Evolutionary conservation across 2,113 vertebrate genomes (phyloP).

Genomic region (Ifrita kowaldi): DNA sequence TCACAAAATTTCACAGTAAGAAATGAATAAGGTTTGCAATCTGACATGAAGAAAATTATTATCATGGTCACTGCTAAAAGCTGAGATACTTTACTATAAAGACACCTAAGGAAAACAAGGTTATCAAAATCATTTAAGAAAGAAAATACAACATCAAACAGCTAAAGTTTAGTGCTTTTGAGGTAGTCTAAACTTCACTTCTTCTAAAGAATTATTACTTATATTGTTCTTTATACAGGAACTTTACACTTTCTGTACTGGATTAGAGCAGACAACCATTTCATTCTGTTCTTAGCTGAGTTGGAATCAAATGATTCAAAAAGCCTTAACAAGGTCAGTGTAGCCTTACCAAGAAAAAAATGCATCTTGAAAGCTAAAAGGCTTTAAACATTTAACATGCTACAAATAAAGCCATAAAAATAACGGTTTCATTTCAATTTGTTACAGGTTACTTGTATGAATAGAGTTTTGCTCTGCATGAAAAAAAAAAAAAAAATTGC

Average conservation of each 20-base stretch:
- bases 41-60: not conserved
- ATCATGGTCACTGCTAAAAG: not conserved
- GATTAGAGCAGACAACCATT: not conserved
- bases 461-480: not conserved
- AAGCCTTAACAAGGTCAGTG: not conserved
- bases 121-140: not conserved
- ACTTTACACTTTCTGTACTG: not conserved
- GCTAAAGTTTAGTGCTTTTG: not conserved
- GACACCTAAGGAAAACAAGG: not conserved
- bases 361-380: not conserved
- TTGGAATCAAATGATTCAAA: not conserved
- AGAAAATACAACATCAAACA: not conserved
- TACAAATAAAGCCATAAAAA: not conserved
- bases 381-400: not conserved
- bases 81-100: not conserved
- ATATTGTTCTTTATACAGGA: not conserved
- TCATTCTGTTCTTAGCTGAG: not conserved
- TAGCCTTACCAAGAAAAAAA: not conserved
- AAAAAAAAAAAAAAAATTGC: not conserved
- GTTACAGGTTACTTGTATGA: not conserved
- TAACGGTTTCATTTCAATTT: not conserved
- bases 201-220: not conserved
- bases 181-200: not conserved
- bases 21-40: not conserved
- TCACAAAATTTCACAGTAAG: not conserved